These are phyloP conservation scores for Pammene fasciana DNA, from an alignment of 2,888 invertebrate genomes.

Conservation along the genomic window DNA sequence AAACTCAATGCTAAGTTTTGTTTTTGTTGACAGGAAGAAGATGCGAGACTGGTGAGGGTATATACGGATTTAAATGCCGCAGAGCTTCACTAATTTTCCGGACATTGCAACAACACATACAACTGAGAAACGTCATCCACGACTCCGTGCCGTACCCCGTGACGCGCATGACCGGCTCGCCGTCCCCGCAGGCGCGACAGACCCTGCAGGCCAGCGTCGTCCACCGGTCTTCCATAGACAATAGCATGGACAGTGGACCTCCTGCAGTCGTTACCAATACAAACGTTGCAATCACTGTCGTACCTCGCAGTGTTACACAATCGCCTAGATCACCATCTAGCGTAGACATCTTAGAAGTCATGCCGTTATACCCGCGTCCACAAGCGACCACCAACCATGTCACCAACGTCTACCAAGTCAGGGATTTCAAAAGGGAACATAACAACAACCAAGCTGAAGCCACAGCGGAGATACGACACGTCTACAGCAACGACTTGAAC, in stretches of 20 bases:
- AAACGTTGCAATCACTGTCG: constrained; percentile 50
- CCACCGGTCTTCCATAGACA: constrained; percentile 75
- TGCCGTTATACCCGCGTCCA: constrained; percentile 76
- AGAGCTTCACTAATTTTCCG: constrained; percentile 94
- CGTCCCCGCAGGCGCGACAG: constrained; percentile 70
- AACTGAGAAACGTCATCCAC: constrained; percentile 82
- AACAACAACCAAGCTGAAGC: constrained; percentile 74
- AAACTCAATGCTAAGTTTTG: too few species aligned
- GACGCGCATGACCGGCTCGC: constrained; percentile 62
- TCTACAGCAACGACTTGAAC: constrained; percentile 75
- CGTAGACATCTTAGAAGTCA: constrained; percentile 81
- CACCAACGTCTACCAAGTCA: constrained; percentile 82
- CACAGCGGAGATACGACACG: constrained; percentile 60
- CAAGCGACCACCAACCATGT: constrained; percentile 69
- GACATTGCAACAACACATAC: constrained; percentile 92
- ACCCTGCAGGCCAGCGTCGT: constrained; percentile 74
- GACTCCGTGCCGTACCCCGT: constrained; percentile 70
- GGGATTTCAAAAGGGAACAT: constrained; percentile 82
- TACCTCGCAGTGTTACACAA: constrained; percentile 58
- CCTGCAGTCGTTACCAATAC: constrained; percentile 55
- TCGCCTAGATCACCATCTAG: constrained; percentile 81
- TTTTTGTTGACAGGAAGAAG: constrained; percentile 80
- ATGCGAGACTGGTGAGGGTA: constrained; percentile 96
- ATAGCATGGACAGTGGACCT: constrained; percentile 62
- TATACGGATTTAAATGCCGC: constrained; percentile 96